Base-by-base conservation (phyloP, 2,797 vertebrate species). In the Syndactyla subalaris region DNA sequence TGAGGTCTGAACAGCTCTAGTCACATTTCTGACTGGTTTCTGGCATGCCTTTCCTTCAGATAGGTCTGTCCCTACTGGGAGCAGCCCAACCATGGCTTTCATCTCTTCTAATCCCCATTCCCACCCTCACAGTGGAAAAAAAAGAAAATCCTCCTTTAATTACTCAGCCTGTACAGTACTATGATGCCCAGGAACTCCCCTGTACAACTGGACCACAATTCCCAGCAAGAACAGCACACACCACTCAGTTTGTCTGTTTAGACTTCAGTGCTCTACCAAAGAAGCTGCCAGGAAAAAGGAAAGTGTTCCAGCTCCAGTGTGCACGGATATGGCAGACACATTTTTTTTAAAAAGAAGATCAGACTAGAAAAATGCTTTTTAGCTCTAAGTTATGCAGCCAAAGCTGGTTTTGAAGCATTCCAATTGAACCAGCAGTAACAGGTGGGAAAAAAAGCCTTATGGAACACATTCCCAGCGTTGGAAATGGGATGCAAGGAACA, bases 341-440 rank as follows among this genome's bases (percentile, higher is more conserved):
- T 18, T 27, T 29, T 66, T 27, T n/a, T 16, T 34, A 36, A 36
- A 38, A 26, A 51, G 41, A 61, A 86, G 10, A 67, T 26, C 48
- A 70, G 84, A 91, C 91, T 95, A 95, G 87, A 97, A 98, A 97
- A 96, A 97, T 94, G 96, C 72, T 97, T 94, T 61, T 55, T 23
- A 83, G 45, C 54, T 78, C 0, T 55, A 92, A 94, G 67, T 82
- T 96, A 66, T 38, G 54, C 49, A 91, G 70, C 61, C 88, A 92
- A 87, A 85, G 54, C 86, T 92, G 54, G 9, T 72, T 93, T 70
- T 93, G 83, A 97, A 91, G 89, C 72, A 63, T 81, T 91, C 81
- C 66, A 59, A 92, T 36, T 71, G 82, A 93, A 93, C 21, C 49
- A 87, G 92, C 72, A 85, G 41, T 43, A 95, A 89, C 41, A 95